Percentiles rank a stretch among this genome's conserved stretches.
Conservation (phyloP, 2,797 vertebrate genomes). For the Acrossocheilus wenchowensis region DNA sequence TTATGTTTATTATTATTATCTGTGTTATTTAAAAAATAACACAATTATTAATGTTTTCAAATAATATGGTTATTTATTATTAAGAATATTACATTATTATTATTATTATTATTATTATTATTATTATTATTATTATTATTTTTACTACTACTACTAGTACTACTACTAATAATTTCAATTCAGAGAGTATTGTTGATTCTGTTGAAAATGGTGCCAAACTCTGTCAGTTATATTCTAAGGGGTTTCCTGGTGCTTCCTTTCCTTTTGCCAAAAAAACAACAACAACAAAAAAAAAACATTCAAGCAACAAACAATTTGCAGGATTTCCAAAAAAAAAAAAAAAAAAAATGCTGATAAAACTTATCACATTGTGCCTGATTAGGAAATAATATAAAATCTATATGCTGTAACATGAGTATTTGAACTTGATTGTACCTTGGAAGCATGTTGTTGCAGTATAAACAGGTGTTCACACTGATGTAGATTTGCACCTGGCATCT, state of each 20-base stretch:
- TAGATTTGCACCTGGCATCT: neutral
- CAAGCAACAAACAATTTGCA: neutral
- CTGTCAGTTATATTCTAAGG: neutral
- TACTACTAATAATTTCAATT: neutral
- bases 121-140: too few relatives aligned
- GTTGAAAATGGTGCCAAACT: neutral
- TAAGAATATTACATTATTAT: too few relatives aligned
- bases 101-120: too few relatives aligned
- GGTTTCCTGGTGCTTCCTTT: neutral
- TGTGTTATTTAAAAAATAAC: too few relatives aligned
- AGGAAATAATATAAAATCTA: neutral
- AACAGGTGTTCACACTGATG: neutral
- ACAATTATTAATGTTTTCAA: neutral
- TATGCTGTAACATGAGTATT: neutral
- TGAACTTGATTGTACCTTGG: neutral
- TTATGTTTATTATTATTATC: too few relatives aligned
- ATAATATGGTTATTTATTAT: neutral
- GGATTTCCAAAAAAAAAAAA: neutral
- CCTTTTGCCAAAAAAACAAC: too few relatives aligned
- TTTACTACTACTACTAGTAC: neutral
- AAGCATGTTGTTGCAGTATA: neutral
- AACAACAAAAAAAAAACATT: neutral
- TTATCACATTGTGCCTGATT: neutral
- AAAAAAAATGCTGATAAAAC: neutral
- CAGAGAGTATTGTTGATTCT: neutral